Evolutionary conservation across 2,797 vertebrate species (phyloP).

Genomic region (Cephalopachus bancanus): DNA sequence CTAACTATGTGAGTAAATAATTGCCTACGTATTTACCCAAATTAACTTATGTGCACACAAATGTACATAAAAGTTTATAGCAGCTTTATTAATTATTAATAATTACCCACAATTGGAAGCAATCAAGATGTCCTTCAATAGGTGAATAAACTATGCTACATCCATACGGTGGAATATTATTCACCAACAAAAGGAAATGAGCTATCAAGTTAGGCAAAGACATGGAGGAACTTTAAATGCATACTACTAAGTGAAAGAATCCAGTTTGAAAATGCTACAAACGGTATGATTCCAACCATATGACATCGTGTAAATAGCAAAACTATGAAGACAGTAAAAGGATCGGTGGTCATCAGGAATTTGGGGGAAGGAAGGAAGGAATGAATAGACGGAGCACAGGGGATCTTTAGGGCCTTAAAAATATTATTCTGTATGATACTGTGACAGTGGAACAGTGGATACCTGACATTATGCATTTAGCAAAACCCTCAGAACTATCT

Average conservation of each 20-base stretch:
- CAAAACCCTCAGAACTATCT: background rate
- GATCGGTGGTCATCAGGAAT: background rate
- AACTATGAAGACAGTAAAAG: background rate
- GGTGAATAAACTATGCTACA: background rate
- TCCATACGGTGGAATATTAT: background rate
- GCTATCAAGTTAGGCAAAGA: background rate
- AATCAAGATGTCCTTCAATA: background rate
- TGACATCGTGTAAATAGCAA: background rate
- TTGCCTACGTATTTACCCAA: background rate
- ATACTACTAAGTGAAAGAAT: background rate
- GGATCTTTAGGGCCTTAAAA: background rate
- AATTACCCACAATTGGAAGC: background rate
- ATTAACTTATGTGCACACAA: background rate
- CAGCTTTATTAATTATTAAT: background rate
- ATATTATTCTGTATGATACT: background rate
- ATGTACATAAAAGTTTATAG: background rate
- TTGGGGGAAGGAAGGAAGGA: background rate
- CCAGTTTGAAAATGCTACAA: background rate
- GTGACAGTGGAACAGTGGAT: background rate
- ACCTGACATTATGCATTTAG: background rate
- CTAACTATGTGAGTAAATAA: background rate
- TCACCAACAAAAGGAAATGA: background rate
- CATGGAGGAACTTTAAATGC: background rate
- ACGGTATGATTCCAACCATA: background rate
- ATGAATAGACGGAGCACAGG: background rate